phyloP scores from a whole-genome alignment of 2,888 invertebrate species.

The Dendrolimus houi region DNA sequence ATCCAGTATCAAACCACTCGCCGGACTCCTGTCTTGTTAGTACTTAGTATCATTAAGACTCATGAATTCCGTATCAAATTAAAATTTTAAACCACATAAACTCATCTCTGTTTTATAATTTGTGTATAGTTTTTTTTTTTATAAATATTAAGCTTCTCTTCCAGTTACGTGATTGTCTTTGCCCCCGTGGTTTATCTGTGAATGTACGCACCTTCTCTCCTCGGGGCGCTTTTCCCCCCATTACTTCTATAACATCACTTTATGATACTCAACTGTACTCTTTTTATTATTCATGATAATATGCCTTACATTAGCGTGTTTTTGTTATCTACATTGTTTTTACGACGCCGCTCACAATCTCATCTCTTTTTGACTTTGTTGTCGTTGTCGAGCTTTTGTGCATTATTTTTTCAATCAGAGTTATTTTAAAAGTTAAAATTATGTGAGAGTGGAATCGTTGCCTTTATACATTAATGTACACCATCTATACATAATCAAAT shows the following conservation, averaged over 20 bases:
- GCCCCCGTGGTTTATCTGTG: conserved; percentile 5
- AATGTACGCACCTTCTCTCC: conserved; percentile 32
- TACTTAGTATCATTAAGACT: too few relatives aligned
- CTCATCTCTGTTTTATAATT: too few relatives aligned
- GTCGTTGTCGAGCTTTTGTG: background rate
- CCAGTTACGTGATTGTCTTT: background rate
- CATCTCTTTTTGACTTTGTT: conserved; percentile 17
- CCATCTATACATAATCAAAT: too few relatives aligned
- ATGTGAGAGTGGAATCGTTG: background rate
- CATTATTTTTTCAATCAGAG: background rate
- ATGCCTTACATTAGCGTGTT: conserved; percentile 58
- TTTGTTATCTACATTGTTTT: conserved; percentile 39
- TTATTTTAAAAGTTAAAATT: background rate
- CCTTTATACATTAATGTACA: too few relatives aligned
- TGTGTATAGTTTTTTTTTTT: too few relatives aligned
- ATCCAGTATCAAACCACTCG: too few relatives aligned
- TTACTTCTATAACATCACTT: conserved; percentile 67
- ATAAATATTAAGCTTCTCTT: background rate
- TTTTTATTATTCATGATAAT: conserved; percentile 71
- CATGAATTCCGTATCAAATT: too few relatives aligned
- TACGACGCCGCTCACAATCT: conserved; percentile 25
- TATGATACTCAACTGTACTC: conserved; percentile 60
- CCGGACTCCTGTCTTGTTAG: too few relatives aligned
- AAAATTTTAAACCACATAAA: too few relatives aligned
- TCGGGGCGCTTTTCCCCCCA: conserved; percentile 55